These are phyloP conservation scores for Ibidorhyncha struthersii DNA, from an alignment of 2,113 vertebrate genomes.

Conservation along the genomic window DNA sequence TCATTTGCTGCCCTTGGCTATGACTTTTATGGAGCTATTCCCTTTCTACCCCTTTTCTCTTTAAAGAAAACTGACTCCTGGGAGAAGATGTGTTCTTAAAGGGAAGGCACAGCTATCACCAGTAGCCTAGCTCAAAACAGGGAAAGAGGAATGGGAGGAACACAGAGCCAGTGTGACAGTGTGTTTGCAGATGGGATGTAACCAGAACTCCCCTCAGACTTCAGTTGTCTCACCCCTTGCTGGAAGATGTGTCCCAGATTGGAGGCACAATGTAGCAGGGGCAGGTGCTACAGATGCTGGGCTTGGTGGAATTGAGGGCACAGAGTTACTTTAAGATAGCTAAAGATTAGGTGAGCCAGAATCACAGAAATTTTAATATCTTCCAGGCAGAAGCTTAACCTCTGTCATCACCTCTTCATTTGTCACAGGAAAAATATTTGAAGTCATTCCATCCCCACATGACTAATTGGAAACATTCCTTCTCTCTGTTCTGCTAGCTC, in stretches of 20 bases:
- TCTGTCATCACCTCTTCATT: constrained; percentile 66
- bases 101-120: background rate
- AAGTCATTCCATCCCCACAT: constrained; percentile 53
- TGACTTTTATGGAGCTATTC: background rate
- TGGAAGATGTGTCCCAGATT: background rate
- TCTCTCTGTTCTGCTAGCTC: constrained; percentile 75
- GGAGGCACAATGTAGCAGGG: background rate
- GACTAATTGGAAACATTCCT: constrained; percentile 69
- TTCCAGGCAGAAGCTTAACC: constrained; percentile 63
- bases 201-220: background rate
- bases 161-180: background rate
- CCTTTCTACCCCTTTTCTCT: background rate
- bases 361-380: constrained; percentile 51
- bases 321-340: background rate
- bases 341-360: constrained; percentile 31
- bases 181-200: background rate
- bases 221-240: background rate
- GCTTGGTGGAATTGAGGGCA: background rate
- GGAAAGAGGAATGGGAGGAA: background rate
- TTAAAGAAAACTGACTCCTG: background rate
- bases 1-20: background rate
- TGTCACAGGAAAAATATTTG: constrained; percentile 57
- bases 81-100: background rate
- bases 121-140: background rate
- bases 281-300: background rate